Conservation (phyloP, 2,888 invertebrate species). For the Ctenicera cuprea region DNA sequence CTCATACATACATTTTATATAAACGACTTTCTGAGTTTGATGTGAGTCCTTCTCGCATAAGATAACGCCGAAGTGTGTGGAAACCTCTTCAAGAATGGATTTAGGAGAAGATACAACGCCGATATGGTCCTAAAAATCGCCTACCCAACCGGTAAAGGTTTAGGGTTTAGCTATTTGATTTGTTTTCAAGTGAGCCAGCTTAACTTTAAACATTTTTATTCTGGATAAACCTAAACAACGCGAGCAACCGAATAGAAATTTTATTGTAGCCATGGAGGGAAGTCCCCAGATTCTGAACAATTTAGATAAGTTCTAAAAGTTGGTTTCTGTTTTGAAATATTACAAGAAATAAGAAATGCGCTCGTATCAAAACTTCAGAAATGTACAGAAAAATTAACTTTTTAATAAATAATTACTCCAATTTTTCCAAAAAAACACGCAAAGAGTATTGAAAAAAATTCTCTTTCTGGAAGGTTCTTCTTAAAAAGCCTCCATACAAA, state of each 20-base stretch:
- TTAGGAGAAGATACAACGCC: constrained; percentile 40
- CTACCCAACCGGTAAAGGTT: constrained; percentile 28
- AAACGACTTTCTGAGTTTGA: constrained; percentile 44
- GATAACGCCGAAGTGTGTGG: constrained; percentile 35
- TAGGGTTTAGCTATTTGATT: constrained; percentile 30
- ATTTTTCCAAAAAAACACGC: too few relatives aligned
- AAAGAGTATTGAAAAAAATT: too few relatives aligned
- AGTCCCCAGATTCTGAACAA: not conserved
- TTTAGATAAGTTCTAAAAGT: too few relatives aligned
- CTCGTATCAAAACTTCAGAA: too few relatives aligned
- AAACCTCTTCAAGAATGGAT: constrained; percentile 45
- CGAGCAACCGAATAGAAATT: constrained; percentile 5
- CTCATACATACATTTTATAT: constrained; percentile 40
- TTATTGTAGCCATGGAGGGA: not conserved
- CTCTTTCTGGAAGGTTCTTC: too few relatives aligned
- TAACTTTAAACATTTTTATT: constrained; percentile 26
- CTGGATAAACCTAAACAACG: constrained; percentile 12
- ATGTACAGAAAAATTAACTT: too few relatives aligned
- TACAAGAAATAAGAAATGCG: too few relatives aligned
- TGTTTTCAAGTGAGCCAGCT: constrained; percentile 30
- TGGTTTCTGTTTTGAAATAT: too few relatives aligned
- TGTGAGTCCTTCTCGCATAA: constrained; percentile 42
- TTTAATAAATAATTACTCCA: too few relatives aligned
- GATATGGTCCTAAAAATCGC: constrained; percentile 31
- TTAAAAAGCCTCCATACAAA: too few relatives aligned